Conservation (phyloP, 2,888 invertebrate species). For the Xestoiulus laeticollis region DNA sequence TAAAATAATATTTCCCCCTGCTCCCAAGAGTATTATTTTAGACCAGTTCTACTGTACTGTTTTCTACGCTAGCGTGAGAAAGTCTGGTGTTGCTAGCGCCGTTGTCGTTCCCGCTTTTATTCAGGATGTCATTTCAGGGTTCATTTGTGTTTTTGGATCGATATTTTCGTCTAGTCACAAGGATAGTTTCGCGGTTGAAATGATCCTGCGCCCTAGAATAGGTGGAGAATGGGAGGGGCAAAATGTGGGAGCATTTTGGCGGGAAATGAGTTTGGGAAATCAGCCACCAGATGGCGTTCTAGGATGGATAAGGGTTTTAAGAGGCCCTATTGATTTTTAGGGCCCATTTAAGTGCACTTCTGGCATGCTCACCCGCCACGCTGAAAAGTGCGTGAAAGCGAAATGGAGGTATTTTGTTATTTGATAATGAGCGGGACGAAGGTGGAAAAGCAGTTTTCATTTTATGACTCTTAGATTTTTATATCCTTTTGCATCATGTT, state of each 20-base stretch:
- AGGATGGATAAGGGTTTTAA: not conserved
- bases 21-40: too few relatives aligned
- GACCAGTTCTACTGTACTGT: too few relatives aligned
- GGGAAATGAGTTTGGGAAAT: not conserved
- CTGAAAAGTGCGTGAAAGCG: not conserved
- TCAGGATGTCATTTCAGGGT: not conserved
- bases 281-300: not conserved
- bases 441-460: slow-evolving; percentile 1
- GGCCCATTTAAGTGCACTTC: not conserved
- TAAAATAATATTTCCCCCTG: too few relatives aligned
- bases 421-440: slow-evolving; percentile 1
- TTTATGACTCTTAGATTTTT: slow-evolving; percentile 24
- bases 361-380: not conserved
- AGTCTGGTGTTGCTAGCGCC: not conserved
- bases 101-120: not conserved
- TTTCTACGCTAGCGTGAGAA: not conserved
- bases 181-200: not conserved
- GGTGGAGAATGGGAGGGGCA: not conserved
- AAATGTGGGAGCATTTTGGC: not conserved
- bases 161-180: not conserved
- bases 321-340: slow-evolving; percentile 6
- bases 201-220: not conserved
- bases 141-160: not conserved
- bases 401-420: not conserved
- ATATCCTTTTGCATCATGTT: slow-evolving; percentile 13